Conservation (phyloP, 2,888 invertebrate genomes). For the Thelaira solivaga region DNA sequence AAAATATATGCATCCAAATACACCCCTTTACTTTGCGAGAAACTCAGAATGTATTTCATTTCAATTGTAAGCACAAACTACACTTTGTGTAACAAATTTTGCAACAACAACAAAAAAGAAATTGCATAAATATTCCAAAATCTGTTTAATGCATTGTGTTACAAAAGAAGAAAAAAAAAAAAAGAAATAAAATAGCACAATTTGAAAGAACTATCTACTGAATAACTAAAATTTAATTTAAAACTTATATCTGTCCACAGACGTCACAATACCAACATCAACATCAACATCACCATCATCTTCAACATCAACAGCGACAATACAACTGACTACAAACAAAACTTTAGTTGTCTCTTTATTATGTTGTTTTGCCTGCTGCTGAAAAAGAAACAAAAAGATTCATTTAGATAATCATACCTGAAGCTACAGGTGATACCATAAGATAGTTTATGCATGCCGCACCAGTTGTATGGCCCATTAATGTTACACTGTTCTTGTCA, state of each 20-base stretch:
- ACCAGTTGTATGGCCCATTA: conserved; percentile 97
- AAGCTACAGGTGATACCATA: conserved; percentile 92
- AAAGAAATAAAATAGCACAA: not conserved
- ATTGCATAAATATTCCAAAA: not conserved
- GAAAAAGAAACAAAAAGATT: not conserved
- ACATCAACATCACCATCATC: not conserved
- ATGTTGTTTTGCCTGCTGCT: not conserved
- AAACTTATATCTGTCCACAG: conserved; percentile 5
- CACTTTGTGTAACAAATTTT: not conserved
- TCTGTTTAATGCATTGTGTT: not conserved
- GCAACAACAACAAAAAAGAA: too few relatives aligned
- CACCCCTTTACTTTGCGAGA: too few relatives aligned
- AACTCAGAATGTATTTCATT: too few relatives aligned
- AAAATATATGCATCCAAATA: too few relatives aligned
- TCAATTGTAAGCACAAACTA: too few relatives aligned
- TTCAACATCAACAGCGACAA: conserved; percentile 4
- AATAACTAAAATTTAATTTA: conserved; percentile 20
- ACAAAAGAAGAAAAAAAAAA: not conserved
- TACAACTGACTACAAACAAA: not conserved
- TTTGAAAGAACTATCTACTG: not conserved
- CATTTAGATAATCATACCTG: conserved; percentile 76
- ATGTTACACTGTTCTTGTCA: conserved; percentile 89
- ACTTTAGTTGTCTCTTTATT: not conserved
- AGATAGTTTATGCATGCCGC: conserved; percentile 95
- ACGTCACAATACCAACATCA: conserved; percentile 10